Percentiles rank a stretch among this genome's conserved stretches.
Conservation (phyloP, 1,140 invertebrate genomes). For the Dicyema japonicum region DNA sequence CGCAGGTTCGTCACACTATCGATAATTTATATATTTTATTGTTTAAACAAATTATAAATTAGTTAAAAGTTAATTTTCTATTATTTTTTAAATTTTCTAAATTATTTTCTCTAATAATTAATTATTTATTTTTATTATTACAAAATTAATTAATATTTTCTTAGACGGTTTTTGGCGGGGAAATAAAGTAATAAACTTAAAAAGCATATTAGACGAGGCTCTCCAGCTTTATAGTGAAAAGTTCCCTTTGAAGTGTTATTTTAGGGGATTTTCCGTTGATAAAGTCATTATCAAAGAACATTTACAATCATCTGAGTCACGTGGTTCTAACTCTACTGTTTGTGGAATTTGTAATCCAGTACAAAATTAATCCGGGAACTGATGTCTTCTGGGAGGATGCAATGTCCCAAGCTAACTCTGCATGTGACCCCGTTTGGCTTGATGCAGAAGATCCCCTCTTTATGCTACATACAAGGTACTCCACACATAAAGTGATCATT, state of each 20-base stretch:
- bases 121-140: too few species aligned
- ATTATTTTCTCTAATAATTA: too few species aligned
- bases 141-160: too few species aligned
- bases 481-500: conserved; percentile 38
- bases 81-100: too few species aligned
- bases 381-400: conserved; percentile 54
- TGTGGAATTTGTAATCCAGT: neutral
- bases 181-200: conserved; percentile 46
- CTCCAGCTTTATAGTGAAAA: conserved; percentile 11
- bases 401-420: conserved; percentile 29
- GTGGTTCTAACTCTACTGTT: neutral
- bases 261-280: too few species aligned
- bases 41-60: too few species aligned
- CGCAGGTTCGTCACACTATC: conserved; percentile 25
- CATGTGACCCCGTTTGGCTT: conserved; percentile 27
- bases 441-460: conserved; percentile 28
- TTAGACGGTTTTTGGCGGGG: conserved; percentile 45
- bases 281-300: conserved; percentile 5
- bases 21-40: too few species aligned
- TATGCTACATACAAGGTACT: conserved; percentile 71
- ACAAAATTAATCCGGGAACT: conserved; percentile 1
- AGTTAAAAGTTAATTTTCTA: too few species aligned
- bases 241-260: too few species aligned
- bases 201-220: conserved; percentile 44
- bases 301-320: neutral